Base-by-base conservation (phyloP, 2,888 invertebrate genomes). In the Netelia inedita region DNA sequence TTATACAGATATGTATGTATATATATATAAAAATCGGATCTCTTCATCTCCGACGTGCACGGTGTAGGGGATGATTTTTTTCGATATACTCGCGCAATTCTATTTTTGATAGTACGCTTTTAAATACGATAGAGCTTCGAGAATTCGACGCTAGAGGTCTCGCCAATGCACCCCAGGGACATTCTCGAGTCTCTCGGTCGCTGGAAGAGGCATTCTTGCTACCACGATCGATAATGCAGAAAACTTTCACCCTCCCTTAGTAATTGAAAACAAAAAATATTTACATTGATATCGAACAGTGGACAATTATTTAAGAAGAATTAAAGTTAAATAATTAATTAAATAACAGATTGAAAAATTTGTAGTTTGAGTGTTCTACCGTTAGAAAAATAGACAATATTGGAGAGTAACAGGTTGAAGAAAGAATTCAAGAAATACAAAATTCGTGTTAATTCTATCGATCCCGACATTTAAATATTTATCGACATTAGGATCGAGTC, bases 141-240 rank as follows among this genome's bases (percentile, higher is more conserved):
- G 50, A 46, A 66, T 16, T 43, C 8, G 2, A 0, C 72, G 72
- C 61, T 1, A 73, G 78, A 78, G 50, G 76, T 59, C 78, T 72
- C 76, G 46, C 23, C 3, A 16, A 57, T 66, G 16, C 6, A 57
- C 50, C 41, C 50, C 10, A n/a, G 21, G 10, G n/a, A 10, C 14
- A 28, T 35, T 5, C 1, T 11, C 23, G 14, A 1, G 1, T 11
- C 16, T 35, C 53, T 43, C 65, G 21, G 57, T 68, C 21, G 68
- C 19, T 66, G 16, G 8, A 0, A 43, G 35, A 9, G 59, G 16
- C 1, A 57, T 57, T 53, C 9, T 10, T 46, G 9, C 16, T 59
- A 59, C 23, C 68, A 9, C 57, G 11, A 10, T 35, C 73, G 59
- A 19, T 57, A 59, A 57, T 5, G 8, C 8, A 21, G 66, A n/a